These are phyloP conservation scores for Polypterus senegalus DNA, from an alignment of 2,113 vertebrate species.

Conservation along the genomic window DNA sequence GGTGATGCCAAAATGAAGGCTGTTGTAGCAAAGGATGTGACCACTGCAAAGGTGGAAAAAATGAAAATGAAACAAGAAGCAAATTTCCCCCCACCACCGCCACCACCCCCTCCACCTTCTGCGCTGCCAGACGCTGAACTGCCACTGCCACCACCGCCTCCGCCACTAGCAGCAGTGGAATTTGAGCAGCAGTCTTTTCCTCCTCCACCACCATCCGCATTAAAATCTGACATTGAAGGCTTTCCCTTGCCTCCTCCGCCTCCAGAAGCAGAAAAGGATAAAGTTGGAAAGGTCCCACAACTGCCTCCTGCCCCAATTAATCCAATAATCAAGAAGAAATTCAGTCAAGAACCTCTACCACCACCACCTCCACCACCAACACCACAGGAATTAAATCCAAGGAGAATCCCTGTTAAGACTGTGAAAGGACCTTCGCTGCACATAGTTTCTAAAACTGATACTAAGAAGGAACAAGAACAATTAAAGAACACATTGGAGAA, in stretches of 20 bases:
- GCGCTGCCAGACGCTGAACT: constrained; percentile 47
- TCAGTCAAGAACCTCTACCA: constrained; percentile 42
- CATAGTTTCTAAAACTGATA: constrained; percentile 51
- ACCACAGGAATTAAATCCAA: constrained; percentile 46
- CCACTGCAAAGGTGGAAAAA: constrained; percentile 33
- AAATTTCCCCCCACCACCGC: constrained; percentile 53
- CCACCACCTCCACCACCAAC: constrained; percentile 34
- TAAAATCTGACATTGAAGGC: constrained; percentile 48
- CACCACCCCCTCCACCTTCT: constrained; percentile 39
- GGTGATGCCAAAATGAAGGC: not conserved
- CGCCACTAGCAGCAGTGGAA: constrained; percentile 33
- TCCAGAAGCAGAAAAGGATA: constrained; percentile 44
- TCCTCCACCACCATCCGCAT: constrained; percentile 27
- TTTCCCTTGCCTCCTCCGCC: constrained; percentile 53
- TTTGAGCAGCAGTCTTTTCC: constrained; percentile 27
- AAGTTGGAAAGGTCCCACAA: constrained; percentile 41
- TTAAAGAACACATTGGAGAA: constrained; percentile 24
- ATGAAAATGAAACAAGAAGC: constrained; percentile 40
- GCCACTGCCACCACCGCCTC: constrained; percentile 67
- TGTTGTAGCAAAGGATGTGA: not conserved
- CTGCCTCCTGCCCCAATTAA: constrained; percentile 41
- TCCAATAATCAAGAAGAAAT: constrained; percentile 10
- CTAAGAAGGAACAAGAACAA: constrained; percentile 34
- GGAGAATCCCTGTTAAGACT: constrained; percentile 43
- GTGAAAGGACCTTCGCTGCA: constrained; percentile 36